These are phyloP conservation scores for Rhadinocentrus ornatus DNA, from an alignment of 2,797 vertebrate genomes.

Conservation along the genomic window DNA sequence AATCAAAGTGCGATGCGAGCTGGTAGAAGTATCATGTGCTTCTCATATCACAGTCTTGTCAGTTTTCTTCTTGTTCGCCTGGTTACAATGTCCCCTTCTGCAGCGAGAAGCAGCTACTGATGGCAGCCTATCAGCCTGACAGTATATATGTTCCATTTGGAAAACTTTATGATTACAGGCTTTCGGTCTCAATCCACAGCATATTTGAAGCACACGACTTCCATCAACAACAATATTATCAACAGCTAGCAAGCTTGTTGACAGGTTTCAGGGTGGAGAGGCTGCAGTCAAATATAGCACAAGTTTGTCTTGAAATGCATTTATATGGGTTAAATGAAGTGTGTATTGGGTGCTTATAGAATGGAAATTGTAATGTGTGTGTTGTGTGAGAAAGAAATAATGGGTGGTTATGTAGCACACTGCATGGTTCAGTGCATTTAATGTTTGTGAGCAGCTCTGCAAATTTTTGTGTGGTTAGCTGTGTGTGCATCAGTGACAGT, in stretches of 20 bases:
- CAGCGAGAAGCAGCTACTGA: conserved; percentile 49
- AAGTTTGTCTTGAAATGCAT: conserved; percentile 15
- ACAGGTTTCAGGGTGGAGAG: conserved; percentile 32
- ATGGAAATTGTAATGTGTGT: conserved; percentile 10
- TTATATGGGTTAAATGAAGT: conserved; percentile 23
- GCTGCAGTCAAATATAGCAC: conserved; percentile 30
- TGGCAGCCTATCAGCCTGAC: conserved; percentile 46
- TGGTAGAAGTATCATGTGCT: conserved; percentile 77
- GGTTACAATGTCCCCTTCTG: conserved; percentile 76
- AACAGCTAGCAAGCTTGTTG: conserved; percentile 42
- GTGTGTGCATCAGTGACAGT: background rate
- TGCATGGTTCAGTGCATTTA: conserved; percentile 10
- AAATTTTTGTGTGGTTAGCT: conserved; percentile 31
- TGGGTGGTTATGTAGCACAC: conserved; percentile 1
- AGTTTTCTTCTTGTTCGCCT: conserved; percentile 85
- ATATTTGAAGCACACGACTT: conserved; percentile 14
- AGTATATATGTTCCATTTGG: conserved; percentile 28
- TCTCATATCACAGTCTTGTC: conserved; percentile 84
- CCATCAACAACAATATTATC: conserved; percentile 32
- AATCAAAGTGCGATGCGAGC: conserved; percentile 87
- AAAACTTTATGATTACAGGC: conserved; percentile 42
- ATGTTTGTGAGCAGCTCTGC: conserved; percentile 19
- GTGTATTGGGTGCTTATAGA: conserved; percentile 29
- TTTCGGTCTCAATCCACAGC: conserved; percentile 23
- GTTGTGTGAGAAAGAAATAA: conserved; percentile 10